Conservation (phyloP, 2,113 vertebrate species). For the Rhinoderma darwinii region DNA sequence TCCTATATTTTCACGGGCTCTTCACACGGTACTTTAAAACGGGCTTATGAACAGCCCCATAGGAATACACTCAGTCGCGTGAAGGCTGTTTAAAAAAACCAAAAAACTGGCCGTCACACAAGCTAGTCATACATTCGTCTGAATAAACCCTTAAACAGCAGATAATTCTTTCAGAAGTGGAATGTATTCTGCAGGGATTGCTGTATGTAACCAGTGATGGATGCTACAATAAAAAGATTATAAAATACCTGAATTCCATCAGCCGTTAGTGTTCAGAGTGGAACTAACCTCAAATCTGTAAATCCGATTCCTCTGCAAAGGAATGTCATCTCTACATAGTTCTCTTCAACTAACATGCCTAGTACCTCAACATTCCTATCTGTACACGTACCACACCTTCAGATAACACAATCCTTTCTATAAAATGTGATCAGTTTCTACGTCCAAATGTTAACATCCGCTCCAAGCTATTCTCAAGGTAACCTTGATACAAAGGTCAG, state of each 20-base stretch:
- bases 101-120: too few relatives aligned
- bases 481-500: constrained; percentile 30
- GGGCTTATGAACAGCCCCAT: too few relatives aligned
- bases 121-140: too few relatives aligned
- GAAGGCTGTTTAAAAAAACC: too few relatives aligned
- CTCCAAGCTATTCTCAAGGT: constrained; percentile 24
- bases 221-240: not conserved
- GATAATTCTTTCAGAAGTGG: not conserved
- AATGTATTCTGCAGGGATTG: not conserved
- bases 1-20: too few relatives aligned
- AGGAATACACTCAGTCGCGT: too few relatives aligned
- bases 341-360: constrained; percentile 32
- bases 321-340: not conserved
- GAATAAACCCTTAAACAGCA: too few relatives aligned
- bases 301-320: not conserved
- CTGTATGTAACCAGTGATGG: not conserved
- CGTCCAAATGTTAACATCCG: not conserved
- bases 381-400: constrained; percentile 22
- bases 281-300: not conserved
- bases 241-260: not conserved
- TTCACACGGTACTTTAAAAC: too few relatives aligned
- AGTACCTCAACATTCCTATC: not conserved
- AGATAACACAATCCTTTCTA: constrained; percentile 14
- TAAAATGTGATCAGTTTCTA: not conserved
- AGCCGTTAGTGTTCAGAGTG: not conserved